Evolutionary conservation across 2,113 vertebrate species (phyloP).

Genomic region (Buteo buteo): DNA sequence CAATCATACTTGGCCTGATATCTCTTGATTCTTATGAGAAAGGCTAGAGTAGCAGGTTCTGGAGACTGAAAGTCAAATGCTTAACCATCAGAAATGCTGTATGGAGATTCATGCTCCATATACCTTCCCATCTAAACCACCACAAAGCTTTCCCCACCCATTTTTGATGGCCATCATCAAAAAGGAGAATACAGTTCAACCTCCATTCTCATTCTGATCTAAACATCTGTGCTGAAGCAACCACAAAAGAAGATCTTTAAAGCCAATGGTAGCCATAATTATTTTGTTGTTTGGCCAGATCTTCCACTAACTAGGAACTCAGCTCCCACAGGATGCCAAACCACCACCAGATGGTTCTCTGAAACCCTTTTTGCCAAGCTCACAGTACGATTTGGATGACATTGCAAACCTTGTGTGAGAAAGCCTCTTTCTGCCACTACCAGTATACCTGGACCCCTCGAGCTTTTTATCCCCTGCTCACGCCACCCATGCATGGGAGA

Average conservation of each 20-base stretch:
- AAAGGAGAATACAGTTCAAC: background rate
- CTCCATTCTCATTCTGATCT: background rate
- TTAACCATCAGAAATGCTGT: background rate
- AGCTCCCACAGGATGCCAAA: background rate
- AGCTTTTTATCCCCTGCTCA: background rate
- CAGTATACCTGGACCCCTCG: background rate
- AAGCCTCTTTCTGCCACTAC: background rate
- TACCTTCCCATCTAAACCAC: background rate
- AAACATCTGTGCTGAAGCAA: background rate
- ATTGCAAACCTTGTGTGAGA: background rate
- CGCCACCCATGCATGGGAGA: background rate
- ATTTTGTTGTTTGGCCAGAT: background rate
- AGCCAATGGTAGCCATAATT: background rate
- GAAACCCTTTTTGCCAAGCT: background rate
- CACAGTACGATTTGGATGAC: background rate
- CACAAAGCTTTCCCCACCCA: background rate
- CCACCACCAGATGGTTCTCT: background rate
- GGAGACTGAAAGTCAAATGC: background rate
- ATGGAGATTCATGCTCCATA: background rate
- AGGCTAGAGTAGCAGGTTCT: background rate
- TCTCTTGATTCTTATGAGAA: background rate
- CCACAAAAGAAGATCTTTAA: background rate
- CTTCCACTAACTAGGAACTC: background rate
- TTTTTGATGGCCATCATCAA: background rate
- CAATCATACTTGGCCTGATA: background rate